Evolutionary conservation across 2,113 vertebrate species (phyloP), one percentile per base, ranked within the genome.

Genomic region (Neomonachus schauinslandi): DNA sequence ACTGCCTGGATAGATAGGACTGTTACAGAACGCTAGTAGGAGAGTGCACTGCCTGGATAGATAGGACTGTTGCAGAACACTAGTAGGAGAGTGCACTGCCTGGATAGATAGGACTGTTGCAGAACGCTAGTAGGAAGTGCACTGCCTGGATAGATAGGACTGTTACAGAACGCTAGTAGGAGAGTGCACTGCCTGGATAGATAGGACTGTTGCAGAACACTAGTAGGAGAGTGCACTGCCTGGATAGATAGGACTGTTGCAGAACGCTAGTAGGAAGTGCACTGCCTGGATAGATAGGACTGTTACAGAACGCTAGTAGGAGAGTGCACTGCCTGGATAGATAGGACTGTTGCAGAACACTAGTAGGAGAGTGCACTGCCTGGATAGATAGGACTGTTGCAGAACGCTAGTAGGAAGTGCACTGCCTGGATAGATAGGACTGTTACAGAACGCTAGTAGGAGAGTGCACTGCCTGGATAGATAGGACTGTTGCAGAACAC

Each of bases 301-400:
- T 13, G 9, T 2, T 10, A 13, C 4, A 67, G 51, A 69, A 59
- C 1, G 31, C 24, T 4, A 31, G 42, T 42, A 7, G 13, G 39
- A 61, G 39, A 33, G 57, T 1, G 5, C 26, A 1, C 36, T 7
- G 1, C 1, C 2, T 36, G 24, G 39, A 49, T 4, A 33, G 33
- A 49, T 7, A 31, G 42, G 57, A 61, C 26, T 13, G 9, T 2
- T 10, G 18, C 4, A 67, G 51, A 69, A 59, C 1, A 24, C 19
- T 4, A 31, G 42, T 42, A 7, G 13, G 39, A 61, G n/a, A 33
- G 57, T 0, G 5, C 26, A 1, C 36, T 7, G 1, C 1, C 2
- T 36, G 24, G 33, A 49, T 4, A 33, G 39, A 49, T 7, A 31
- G 42, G 57, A 61, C 26, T 13, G 9, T 2, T 10, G 18, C 4